Evolutionary conservation across 2,797 vertebrate genomes (phyloP), one percentile per base, ranked within the genome.

Genomic region (Cygnus olor): DNA sequence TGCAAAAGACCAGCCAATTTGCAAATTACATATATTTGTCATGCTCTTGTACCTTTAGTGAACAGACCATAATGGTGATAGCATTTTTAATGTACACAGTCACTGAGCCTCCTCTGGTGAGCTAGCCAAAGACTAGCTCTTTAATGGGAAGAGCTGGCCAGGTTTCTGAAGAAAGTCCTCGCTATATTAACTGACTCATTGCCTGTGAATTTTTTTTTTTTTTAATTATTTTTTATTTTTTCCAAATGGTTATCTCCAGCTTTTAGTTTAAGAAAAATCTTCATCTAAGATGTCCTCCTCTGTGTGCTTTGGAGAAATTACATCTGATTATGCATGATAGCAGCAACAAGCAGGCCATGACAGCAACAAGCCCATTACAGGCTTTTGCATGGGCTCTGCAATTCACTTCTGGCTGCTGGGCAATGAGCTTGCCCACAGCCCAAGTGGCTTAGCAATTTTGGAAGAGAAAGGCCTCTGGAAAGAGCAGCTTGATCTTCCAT

Each of bases 1-100:
- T 98, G 97, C 97, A 97, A 98, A 98, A 97, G 98, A 98, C 97
- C 94, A 96, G 97, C 98, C 98, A 98, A 98, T 98, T 98, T 98
- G 97, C 98, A 98, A 98, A 98, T 98, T 98, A 98, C 98, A 98
- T 97, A 96, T 98, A 98, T 98, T 98, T 98, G 98, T 98, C 98
- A 98, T 98, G 98, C 97, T 98, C 97, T 97, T 97, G 97, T 98
- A 98, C 98, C 98, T 98, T 98, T 97, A 97, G 97, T 96, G 96
- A 98, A 97, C 96, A 98, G 97, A 97, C 97, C 77, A 97, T 92
- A 96, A 98, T 94, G 96, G 96, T 97, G 97, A 95, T 96, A 87
- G 94, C 96, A 92, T 94, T 96, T 97, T 95, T 97, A 97, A 94
- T 97, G 97, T 94, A 96, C 95, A 95, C 87, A 96, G 95, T 89